phyloP scores from a whole-genome alignment of 2,113 vertebrate genomes.

The Hystrix cristata region DNA sequence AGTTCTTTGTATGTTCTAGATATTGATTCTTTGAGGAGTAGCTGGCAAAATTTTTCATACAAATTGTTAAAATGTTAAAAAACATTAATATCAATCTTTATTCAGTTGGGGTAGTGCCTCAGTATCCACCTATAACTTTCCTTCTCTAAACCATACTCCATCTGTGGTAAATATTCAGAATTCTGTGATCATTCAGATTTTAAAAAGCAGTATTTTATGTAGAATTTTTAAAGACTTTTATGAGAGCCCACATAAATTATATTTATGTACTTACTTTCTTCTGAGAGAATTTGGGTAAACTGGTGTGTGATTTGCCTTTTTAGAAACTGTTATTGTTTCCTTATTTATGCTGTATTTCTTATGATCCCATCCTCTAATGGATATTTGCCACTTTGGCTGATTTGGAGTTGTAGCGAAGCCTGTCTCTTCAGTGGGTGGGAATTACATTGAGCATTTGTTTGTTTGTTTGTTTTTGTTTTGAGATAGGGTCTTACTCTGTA shows the following conservation, averaged over 20 bases:
- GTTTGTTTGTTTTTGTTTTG: background rate
- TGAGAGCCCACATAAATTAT: background rate
- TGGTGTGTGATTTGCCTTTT: background rate
- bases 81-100: constrained; percentile 16
- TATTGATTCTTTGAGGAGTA: background rate
- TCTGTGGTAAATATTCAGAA: background rate
- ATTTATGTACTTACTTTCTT: background rate
- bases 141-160: background rate
- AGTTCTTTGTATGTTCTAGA: background rate
- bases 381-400: background rate
- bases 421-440: constrained; percentile 1
- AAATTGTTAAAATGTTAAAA: constrained; percentile 41
- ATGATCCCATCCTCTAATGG: background rate
- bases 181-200: constrained; percentile 8
- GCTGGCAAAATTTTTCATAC: background rate
- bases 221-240: constrained; percentile 26
- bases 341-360: constrained; percentile 7
- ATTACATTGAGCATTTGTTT: background rate
- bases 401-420: background rate
- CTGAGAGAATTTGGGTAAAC: constrained; percentile 24
- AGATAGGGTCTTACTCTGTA: background rate
- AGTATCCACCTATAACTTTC: background rate
- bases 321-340: constrained; percentile 33
- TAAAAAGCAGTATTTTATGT: constrained; percentile 7
- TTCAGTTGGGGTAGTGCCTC: constrained; percentile 11